Evolutionary conservation across 1,140 invertebrate genomes (phyloP).

Genomic region (Bradysia coprophila): DNA sequence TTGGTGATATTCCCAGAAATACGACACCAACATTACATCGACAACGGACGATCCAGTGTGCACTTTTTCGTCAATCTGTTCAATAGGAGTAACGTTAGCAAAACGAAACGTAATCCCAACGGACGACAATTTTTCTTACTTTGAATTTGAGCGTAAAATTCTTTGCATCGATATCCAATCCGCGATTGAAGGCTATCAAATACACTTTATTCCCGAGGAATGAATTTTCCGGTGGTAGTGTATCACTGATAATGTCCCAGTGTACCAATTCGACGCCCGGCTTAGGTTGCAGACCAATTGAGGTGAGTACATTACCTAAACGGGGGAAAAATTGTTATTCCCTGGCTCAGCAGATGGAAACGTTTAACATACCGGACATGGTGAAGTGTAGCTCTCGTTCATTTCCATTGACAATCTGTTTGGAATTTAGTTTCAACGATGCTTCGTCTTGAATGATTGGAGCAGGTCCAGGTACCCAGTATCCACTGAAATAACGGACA

Average conservation of each 20-base stretch:
- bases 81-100: too few species aligned
- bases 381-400: constrained; percentile 9
- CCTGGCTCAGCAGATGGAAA: too few species aligned
- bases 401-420: constrained; percentile 7
- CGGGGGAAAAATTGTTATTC: too few species aligned
- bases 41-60: constrained; percentile 7
- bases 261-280: constrained; percentile 8
- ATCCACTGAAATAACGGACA: constrained; percentile 8
- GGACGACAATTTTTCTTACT: not conserved
- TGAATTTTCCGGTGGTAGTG: constrained; percentile 7
- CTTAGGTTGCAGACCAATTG: constrained; percentile 15
- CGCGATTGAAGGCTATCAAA: constrained; percentile 12
- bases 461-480: constrained; percentile 16
- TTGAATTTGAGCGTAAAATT: not conserved
- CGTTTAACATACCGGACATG: constrained; percentile 10
- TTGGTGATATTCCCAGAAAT: constrained; percentile 12
- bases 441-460: constrained; percentile 12
- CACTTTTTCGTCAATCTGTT: too few species aligned
- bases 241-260: constrained; percentile 11
- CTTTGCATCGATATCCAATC: too few species aligned
- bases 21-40: constrained; percentile 12
- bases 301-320: constrained; percentile 14
- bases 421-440: constrained; percentile 9
- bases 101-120: too few species aligned
- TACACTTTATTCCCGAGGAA: constrained; percentile 12